A percentile compares a stretch with the other conserved stretches of the same genome.
Conservation (phyloP, 2,797 vertebrate genomes). For the Mormyrops boulengeri region DNA sequence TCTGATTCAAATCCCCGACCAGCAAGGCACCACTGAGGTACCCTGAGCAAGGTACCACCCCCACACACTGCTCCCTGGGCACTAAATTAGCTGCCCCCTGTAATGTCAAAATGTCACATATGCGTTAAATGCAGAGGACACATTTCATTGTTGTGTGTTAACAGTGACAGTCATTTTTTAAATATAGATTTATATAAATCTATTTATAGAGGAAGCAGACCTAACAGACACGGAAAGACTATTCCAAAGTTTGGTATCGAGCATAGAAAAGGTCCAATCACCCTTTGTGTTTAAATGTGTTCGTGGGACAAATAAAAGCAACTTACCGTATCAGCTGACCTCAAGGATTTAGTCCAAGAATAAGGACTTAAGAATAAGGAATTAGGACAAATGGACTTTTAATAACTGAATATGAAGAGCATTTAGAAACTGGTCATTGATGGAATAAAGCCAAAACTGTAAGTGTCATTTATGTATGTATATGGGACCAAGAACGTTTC, state of each 20-base stretch:
- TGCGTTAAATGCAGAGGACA: not conserved
- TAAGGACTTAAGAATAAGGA: not conserved
- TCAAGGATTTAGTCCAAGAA: not conserved
- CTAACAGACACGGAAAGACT: not conserved
- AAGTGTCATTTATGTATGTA: not conserved
- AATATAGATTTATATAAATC: not conserved
- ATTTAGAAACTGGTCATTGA: not conserved
- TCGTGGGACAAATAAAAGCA: not conserved
- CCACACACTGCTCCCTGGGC: not conserved
- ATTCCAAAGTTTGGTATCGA: not conserved
- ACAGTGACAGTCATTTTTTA: not conserved
- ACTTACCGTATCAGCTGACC: not conserved
- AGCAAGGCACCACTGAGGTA: no score
- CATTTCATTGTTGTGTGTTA: not conserved
- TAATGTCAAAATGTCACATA: not conserved
- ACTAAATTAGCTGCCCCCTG: not conserved
- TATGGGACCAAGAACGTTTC: not conserved
- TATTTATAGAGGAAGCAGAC: not conserved
- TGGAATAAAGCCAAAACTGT: not conserved
- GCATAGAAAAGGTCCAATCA: not conserved
- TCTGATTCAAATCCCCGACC: no score
- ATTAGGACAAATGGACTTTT: not conserved
- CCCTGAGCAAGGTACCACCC: no score
- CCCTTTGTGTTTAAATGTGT: not conserved
- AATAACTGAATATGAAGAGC: not conserved